Evolutionary conservation across 2,888 invertebrate genomes (phyloP).

Genomic region (Colletes collaris): DNA sequence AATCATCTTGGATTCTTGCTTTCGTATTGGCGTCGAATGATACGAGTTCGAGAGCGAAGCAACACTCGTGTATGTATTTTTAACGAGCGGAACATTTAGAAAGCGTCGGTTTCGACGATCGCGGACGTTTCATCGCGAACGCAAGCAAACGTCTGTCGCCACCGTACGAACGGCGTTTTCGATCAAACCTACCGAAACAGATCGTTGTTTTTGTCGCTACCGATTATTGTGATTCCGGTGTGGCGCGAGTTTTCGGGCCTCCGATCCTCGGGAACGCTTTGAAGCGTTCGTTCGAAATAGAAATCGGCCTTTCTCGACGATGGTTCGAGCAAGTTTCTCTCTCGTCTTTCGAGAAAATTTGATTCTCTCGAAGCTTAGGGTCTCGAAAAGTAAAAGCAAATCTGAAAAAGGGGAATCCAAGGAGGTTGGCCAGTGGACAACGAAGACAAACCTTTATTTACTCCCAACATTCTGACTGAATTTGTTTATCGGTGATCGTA

Average conservation of each 20-base stretch:
- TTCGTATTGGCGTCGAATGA: slow-evolving; percentile 1
- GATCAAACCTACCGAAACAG: neutral
- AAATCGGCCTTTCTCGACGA: slow-evolving; percentile 45
- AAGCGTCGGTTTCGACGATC: slow-evolving; percentile 43
- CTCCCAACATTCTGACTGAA: too few relatives aligned
- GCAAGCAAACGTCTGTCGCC: neutral
- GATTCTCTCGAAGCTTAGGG: slow-evolving; percentile 2
- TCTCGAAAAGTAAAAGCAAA: too few relatives aligned
- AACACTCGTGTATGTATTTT: slow-evolving; percentile 43
- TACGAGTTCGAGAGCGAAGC: neutral
- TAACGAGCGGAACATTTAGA: slow-evolving; percentile 47
- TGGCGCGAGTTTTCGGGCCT: neutral
- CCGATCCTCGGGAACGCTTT: slow-evolving; percentile 20
- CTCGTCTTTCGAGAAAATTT: slow-evolving; percentile 17
- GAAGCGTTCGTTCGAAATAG: slow-evolving; percentile 35
- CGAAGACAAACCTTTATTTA: too few relatives aligned
- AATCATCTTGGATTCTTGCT: slow-evolving; percentile 6
- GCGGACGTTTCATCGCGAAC: slow-evolving; percentile 18
- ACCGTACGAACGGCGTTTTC: neutral
- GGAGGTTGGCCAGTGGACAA: too few relatives aligned
- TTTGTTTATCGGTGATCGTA: too few relatives aligned
- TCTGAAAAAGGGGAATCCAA: too few relatives aligned
- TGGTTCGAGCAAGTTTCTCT: slow-evolving; percentile 30
- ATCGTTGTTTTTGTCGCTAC: neutral
- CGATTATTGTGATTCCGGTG: slow-evolving; percentile 13